phyloP scores from a whole-genome alignment of 2,113 vertebrate species.

The Micronisus gabar region DNA sequence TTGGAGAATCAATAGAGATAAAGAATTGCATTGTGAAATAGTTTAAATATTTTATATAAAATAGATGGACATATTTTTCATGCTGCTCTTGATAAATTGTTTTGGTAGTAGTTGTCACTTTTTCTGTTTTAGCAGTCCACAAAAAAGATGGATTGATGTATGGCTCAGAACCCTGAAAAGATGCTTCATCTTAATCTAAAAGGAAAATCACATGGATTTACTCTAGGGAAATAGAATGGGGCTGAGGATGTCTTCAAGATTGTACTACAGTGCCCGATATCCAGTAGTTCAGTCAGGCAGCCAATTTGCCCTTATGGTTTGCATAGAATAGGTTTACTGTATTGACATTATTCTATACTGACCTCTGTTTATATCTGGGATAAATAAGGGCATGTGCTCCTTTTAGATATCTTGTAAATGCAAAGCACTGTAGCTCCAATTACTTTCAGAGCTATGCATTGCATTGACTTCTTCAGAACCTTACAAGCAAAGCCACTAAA shows the following conservation, averaged over 20 bases:
- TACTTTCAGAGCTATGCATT: not conserved
- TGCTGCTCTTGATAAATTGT: not conserved
- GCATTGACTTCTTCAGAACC: not conserved
- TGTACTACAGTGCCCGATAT: not conserved
- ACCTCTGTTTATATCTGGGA: not conserved
- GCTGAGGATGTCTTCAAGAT: not conserved
- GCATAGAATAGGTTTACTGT: not conserved
- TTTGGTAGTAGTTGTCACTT: not conserved
- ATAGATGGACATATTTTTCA: not conserved
- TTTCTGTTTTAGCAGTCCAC: not conserved
- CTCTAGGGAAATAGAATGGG: not conserved
- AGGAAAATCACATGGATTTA: not conserved
- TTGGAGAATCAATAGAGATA: not conserved
- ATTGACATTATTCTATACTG: not conserved
- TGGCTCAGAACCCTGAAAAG: not conserved
- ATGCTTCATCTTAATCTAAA: not conserved
- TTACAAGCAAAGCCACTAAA: not conserved
- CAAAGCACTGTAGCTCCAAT: not conserved
- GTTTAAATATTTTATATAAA: not conserved
- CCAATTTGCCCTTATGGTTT: not conserved
- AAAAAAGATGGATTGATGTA: not conserved
- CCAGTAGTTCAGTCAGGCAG: not conserved
- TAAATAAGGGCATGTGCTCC: not conserved
- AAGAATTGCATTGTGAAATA: not conserved
- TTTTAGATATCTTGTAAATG: not conserved